Evolutionary conservation across 2,113 vertebrate species (phyloP).

Genomic region (Ciconia maguari): DNA sequence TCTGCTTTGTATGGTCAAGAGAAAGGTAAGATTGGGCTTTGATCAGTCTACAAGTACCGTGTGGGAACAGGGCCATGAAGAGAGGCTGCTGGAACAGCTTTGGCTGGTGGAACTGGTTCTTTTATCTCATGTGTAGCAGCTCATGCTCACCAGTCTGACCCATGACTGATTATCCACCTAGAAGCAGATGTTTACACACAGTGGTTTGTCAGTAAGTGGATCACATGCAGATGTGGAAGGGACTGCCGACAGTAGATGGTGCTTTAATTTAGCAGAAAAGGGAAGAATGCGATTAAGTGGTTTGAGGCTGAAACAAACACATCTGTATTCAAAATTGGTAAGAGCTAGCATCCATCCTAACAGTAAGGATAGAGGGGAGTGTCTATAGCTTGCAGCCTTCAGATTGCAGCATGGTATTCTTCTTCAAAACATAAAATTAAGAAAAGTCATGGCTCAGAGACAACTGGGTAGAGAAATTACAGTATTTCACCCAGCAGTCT

Average conservation of each 20-base stretch:
- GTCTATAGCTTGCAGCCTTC: background rate
- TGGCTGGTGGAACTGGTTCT: slow-evolving; percentile 18
- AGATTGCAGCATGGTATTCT: background rate
- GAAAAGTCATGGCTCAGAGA: background rate
- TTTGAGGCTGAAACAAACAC: background rate
- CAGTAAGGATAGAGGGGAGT: background rate
- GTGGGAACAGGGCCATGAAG: background rate
- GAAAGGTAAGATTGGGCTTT: background rate
- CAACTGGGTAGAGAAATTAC: background rate
- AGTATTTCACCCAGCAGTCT: background rate
- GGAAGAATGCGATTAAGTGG: background rate
- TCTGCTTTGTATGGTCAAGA: background rate
- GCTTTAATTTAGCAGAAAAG: slow-evolving; percentile 62
- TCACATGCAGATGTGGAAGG: slow-evolving; percentile 27
- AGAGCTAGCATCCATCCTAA: background rate
- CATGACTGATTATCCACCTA: background rate
- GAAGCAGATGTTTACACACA: background rate
- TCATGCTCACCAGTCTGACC: background rate
- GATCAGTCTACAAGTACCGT: background rate
- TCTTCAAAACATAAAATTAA: background rate
- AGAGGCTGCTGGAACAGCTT: background rate
- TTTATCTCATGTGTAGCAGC: background rate
- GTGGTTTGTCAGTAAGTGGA: background rate
- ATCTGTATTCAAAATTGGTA: background rate
- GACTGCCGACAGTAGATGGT: slow-evolving; percentile 54